A percentile compares a stretch with the other conserved stretches of the same genome.
Evolutionary conservation across 2,113 vertebrate species (phyloP).

Genomic region (Rhinolophus sinicus): DNA sequence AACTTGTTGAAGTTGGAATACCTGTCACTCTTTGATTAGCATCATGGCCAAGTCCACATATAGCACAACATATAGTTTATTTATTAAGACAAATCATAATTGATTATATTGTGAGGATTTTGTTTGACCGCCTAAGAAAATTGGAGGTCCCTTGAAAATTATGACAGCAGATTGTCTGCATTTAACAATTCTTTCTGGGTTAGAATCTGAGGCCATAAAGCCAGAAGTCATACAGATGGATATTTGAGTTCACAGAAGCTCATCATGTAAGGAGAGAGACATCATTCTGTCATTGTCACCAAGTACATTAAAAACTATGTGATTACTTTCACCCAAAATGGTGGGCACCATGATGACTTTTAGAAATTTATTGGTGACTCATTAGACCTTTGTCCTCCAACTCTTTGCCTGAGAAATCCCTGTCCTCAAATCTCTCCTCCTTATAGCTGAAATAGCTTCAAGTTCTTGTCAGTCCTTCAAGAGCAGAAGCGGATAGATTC

Average conservation of each 20-base stretch:
- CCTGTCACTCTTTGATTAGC: neutral
- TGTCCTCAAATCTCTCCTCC: neutral
- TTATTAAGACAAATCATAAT: neutral
- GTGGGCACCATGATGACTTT: neutral
- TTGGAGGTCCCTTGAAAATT: neutral
- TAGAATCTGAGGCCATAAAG: neutral
- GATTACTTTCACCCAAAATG: neutral
- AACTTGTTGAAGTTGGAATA: neutral
- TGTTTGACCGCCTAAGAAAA: neutral
- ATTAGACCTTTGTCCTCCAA: neutral
- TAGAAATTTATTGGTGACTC: neutral
- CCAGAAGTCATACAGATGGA: neutral
- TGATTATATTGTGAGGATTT: neutral
- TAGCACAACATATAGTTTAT: neutral
- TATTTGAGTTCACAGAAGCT: neutral
- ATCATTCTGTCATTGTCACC: neutral
- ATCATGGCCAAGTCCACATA: neutral
- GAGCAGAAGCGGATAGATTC: neutral
- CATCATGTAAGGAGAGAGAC: neutral
- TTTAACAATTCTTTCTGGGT: constrained; percentile 3
- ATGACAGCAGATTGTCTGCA: neutral
- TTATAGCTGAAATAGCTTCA: neutral
- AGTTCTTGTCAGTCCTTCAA: neutral
- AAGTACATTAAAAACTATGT: neutral
- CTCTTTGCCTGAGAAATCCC: neutral